Conservation (phyloP, 2,888 invertebrate genomes). For the Lithophane ornitopus region DNA sequence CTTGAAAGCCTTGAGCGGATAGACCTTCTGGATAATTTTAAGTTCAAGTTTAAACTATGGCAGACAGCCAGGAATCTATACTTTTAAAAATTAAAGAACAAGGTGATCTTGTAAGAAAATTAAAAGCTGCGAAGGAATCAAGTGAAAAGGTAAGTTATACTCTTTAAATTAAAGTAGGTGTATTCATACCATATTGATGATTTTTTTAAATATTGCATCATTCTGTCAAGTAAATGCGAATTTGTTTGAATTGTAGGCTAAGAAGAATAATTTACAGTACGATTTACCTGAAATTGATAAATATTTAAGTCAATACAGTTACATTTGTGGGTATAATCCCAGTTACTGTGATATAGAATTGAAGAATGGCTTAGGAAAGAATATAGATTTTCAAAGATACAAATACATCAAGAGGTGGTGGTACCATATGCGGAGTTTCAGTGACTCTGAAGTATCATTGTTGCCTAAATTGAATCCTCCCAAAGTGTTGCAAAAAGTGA, state of each 20-base stretch:
- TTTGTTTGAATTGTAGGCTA: constrained; percentile 80
- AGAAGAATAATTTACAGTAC: constrained; percentile 68
- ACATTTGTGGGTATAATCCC: constrained; percentile 90
- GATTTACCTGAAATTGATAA: constrained; percentile 81
- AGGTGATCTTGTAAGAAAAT: constrained; percentile 95
- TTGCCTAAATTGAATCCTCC: constrained; percentile 80
- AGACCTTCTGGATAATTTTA: constrained; percentile 55
- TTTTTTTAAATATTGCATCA: constrained; percentile 72
- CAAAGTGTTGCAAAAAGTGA: constrained; percentile 70
- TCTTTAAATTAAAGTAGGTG: constrained; percentile 4
- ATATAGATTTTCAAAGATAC: constrained; percentile 82
- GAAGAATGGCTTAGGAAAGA: constrained; percentile 77
- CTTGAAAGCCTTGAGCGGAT: constrained; percentile 68
- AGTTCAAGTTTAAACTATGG: constrained; percentile 75
- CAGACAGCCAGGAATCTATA: constrained; percentile 81
- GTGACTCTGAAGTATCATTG: constrained; percentile 84
- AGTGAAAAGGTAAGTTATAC: constrained; percentile 92
- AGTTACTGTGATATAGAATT: constrained; percentile 87
- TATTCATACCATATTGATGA: constrained; percentile 40
- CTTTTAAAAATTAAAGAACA: constrained; percentile 90
- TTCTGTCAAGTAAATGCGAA: constrained; percentile 56
- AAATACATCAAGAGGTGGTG: constrained; percentile 91
- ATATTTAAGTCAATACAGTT: constrained; percentile 90
- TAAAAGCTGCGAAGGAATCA: constrained; percentile 95
- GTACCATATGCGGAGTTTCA: constrained; percentile 91